Percentiles rank a stretch among this genome's conserved stretches.
These are phyloP conservation scores for Trimorus sp. DNA, from an alignment of 2,888 invertebrate genomes.

Conservation along the genomic window DNA sequence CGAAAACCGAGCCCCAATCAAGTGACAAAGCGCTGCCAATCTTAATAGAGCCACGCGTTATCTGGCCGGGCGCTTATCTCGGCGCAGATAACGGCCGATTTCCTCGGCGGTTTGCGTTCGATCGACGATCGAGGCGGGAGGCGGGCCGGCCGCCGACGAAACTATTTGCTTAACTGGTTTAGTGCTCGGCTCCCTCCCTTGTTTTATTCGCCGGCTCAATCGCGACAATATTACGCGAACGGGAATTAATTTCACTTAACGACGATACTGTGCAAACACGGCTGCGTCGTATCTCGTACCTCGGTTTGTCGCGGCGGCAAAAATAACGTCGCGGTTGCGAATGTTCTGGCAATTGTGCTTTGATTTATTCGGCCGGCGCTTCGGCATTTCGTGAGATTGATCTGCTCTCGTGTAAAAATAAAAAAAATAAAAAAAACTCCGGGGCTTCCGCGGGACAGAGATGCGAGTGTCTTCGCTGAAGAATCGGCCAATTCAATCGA, in stretches of 20 bases:
- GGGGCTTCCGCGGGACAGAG: no score
- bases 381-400: no score
- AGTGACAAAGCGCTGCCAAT: constrained; percentile 53
- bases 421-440: no score
- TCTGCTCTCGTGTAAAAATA: no score
- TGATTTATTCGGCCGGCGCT: no score
- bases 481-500: no score
- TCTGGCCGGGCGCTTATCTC: constrained; percentile 70
- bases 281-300: constrained; percentile 26
- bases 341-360: no score
- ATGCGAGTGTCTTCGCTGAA: no score
- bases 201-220: constrained; percentile 60
- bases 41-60: constrained; percentile 55
- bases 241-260: constrained; percentile 76
- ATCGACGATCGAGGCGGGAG: constrained; percentile 52
- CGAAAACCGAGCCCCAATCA: constrained; percentile 49
- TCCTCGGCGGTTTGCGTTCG: constrained; percentile 74
- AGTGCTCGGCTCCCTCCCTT: constrained; percentile 68
- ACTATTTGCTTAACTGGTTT: constrained; percentile 80
- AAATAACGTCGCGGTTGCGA: background rate
- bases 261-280: constrained; percentile 41
- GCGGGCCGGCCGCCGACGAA: constrained; percentile 68
- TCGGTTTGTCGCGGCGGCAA: constrained; percentile 7
- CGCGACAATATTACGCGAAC: constrained; percentile 72
- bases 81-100: constrained; percentile 72